Evolutionary conservation across 1,140 invertebrate species (phyloP), one percentile per base, ranked within the genome.

Genomic region (Heliconius melpomene): DNA sequence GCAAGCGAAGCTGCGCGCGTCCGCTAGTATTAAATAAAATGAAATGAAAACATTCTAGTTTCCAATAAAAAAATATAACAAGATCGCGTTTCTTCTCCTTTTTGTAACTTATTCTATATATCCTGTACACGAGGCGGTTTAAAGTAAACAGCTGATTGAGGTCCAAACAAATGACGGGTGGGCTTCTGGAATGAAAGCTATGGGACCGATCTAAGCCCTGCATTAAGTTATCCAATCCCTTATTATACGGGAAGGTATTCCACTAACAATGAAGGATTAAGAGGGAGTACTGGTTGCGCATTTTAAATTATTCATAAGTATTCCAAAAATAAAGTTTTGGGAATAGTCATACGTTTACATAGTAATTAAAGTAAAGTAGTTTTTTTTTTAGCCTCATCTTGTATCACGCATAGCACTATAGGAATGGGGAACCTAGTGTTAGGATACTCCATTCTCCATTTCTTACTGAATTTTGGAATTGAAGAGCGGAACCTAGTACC

Each of bases 211-310:
- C 78, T 84, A 84, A 84, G 74, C 80, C 80, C 57, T 72, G 83
- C 54, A 84, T 84, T 84, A 84, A 82, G 78, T 80, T 82, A 82
- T 77, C 78, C 52, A 66, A 84, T 78, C 80, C 80, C 73, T 79
- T 82, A 79, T 84, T 79, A 83, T 76, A 84, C 82, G 77, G 73
- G 83, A 75, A 75, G 80, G 80, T 83, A 83, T 81, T 79, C 74
- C 60, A 73, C 72, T 83, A 78, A 83, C 82, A 83, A 83, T 77
- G 72, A 40, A 60, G 79, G 73, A 76, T 78, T 76, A 83, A 57
- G 54, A 3, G n/a, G 8, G 18, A 23, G n/a, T 9, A 57, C n/a
- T 57, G n/a, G 20, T 57, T 57, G 23, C 8, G n/a, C 23, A 57
- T 57, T 57, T 23, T 57, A 57, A 57, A 57, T 57, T 57, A 57